A percentile compares a stretch with the other conserved stretches of the same genome.
Conservation (phyloP, 2,888 invertebrate genomes). For the Ophion costatus region DNA sequence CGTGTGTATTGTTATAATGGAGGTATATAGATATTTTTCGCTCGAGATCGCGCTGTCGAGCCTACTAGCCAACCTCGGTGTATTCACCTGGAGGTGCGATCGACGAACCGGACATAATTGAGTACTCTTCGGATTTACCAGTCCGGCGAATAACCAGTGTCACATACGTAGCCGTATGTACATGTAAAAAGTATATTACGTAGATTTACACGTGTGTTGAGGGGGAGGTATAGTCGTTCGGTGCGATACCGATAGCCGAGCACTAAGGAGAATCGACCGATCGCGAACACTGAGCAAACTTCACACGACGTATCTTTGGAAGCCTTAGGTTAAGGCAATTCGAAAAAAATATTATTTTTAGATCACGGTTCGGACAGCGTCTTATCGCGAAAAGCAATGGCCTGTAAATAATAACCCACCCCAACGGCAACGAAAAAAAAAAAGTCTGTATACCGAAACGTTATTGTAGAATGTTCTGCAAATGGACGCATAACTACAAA, state of each 20-base stretch:
- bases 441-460: neutral
- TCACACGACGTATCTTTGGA: neutral
- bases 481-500: no score
- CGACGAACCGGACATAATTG: slow-evolving; percentile 71
- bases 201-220: neutral
- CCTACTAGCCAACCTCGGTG: slow-evolving; percentile 62
- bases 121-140: slow-evolving; percentile 64
- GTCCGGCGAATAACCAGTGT: slow-evolving; percentile 33
- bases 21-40: slow-evolving; percentile 37
- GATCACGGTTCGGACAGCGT: neutral
- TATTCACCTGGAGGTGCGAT: slow-evolving; percentile 71
- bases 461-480: no score
- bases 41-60: slow-evolving; percentile 54
- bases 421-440: neutral
- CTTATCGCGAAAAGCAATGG: slow-evolving; percentile 3
- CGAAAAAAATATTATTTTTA: slow-evolving; percentile 24
- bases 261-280: slow-evolving; percentile 8
- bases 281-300: neutral
- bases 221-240: neutral
- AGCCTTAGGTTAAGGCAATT: neutral
- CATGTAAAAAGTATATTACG: neutral
- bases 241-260: neutral
- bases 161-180: neutral
- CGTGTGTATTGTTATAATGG: slow-evolving; percentile 12
- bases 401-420: neutral